Conservation (phyloP, 2,888 invertebrate genomes). For the Sericinus montela region DNA sequence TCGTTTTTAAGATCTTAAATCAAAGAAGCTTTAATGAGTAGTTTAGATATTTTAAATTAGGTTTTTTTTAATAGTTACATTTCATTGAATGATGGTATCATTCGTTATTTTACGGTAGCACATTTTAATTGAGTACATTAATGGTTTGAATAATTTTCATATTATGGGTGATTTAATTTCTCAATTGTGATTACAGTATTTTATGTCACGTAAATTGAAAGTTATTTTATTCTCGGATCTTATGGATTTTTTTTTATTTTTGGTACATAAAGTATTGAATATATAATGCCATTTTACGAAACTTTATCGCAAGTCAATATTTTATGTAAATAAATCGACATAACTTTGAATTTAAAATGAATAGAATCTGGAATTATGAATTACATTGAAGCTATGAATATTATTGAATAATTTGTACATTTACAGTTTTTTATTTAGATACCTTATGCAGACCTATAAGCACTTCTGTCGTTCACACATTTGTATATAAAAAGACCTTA, state of each 20-base stretch:
- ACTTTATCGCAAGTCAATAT: conserved; percentile 4
- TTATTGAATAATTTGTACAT: neutral
- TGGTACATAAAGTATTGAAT: conserved; percentile 2
- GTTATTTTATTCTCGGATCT: neutral
- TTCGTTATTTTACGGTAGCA: neutral
- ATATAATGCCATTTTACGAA: neutral
- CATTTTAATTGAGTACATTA: conserved; percentile 4
- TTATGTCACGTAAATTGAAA: neutral
- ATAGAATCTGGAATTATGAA: neutral
- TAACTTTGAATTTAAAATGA: neutral
- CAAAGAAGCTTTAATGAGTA: conserved; percentile 71
- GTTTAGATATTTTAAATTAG: conserved; percentile 27
- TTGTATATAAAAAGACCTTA: conserved; percentile 9
- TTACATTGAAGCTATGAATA: neutral
- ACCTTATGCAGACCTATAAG: neutral
- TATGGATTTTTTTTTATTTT: conserved; percentile 3
- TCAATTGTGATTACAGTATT: conserved; percentile 10
- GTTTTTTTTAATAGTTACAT: conserved; percentile 3
- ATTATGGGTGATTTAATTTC: neutral
- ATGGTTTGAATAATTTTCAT: conserved; percentile 2
- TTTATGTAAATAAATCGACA: conserved; percentile 9
- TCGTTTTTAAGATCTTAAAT: conserved; percentile 50
- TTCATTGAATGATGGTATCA: neutral
- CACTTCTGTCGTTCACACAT: neutral
- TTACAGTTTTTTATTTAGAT: neutral